Evolutionary conservation across 2,797 vertebrate species (phyloP).

Genomic region (Lateolabrax maculatus): DNA sequence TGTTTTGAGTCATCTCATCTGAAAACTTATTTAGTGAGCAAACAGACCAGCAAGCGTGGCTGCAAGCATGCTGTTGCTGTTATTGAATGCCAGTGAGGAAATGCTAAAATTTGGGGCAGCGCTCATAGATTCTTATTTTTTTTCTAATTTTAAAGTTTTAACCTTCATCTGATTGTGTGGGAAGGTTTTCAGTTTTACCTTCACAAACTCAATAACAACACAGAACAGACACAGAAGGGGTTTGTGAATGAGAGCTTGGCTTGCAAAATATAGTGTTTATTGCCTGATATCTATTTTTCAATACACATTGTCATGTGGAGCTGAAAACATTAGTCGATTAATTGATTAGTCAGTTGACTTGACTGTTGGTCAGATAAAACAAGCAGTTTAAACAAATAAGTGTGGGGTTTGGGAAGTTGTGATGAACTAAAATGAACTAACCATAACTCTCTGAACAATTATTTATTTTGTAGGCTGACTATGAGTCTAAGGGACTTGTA

Average conservation of each 20-base stretch:
- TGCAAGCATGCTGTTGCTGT: conserved; percentile 5
- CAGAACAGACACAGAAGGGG: neutral
- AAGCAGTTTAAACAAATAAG: neutral
- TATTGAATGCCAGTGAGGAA: conserved; percentile 41
- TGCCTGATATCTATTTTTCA: neutral
- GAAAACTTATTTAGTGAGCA: conserved; percentile 31
- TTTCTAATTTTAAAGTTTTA: conserved; percentile 14
- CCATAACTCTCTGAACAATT: neutral
- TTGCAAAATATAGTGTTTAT: neutral
- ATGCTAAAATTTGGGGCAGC: conserved; percentile 15
- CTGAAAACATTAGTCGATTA: neutral
- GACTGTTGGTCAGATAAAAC: neutral
- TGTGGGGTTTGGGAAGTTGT: neutral
- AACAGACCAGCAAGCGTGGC: conserved; percentile 8
- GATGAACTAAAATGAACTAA: neutral
- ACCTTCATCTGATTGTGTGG: neutral
- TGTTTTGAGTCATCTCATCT: conserved; percentile 40
- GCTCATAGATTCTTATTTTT: neutral
- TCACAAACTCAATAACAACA: neutral
- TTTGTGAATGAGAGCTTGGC: neutral
- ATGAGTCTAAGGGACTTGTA: neutral
- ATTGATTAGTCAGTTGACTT: neutral
- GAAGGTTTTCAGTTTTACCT: neutral
- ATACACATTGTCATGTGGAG: neutral
- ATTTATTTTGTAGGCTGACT: neutral